Base-by-base conservation (phyloP, 1,140 invertebrate genomes). In the Amphibalanus amphitrite region DNA sequence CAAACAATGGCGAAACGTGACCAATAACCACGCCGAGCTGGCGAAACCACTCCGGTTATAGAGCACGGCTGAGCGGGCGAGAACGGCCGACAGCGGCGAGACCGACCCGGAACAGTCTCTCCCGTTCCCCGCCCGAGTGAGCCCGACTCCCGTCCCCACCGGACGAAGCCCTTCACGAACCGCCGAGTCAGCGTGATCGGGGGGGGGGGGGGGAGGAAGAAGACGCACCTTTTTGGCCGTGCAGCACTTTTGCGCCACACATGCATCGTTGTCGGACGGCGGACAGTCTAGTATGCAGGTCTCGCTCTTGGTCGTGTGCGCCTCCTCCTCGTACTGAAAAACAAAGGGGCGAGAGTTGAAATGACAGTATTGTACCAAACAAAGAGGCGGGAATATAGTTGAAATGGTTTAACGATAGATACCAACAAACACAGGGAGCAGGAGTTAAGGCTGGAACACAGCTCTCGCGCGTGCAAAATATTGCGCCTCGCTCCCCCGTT, bases 221-320 rank as follows among this genome's bases (percentile, higher is more conserved):
- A 28, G n/a, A 77, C 75, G 79, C 80, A 86, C 85, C 81, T 86
- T 84, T 80, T 86, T 87, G 25, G 86, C 86, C 70, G 86, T 86
- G 76, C 91, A 93, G 78, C 91, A 93, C 0, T 91, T 93, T 26
- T 89, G 89, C 75, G 90, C 87, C 75, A 90, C 87, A 77, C 90
- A 93, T 13, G 71, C 73, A 26, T 89, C 86, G 76, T 88, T 87
- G 73, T 90, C 89, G 69, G 89, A 90, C 79, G 89, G 89, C 71
- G 91, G 90, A 79, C 91, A 93, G 79, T 93, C 89, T 23, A 93
- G 81, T 28, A 91, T 90, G 81, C 91, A 93, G 76, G 86, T 86
- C 78, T 87, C 86, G 0, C 80, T 81, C 28, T 82, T 73, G 81
- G 80, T 73, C 81, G 81, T 64, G 80, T 80, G 69, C 81, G 79